A percentile compares a stretch with the other conserved stretches of the same genome.
phyloP scores from a whole-genome alignment of 2,113 vertebrate species.

The Xenopus borealis region DNA sequence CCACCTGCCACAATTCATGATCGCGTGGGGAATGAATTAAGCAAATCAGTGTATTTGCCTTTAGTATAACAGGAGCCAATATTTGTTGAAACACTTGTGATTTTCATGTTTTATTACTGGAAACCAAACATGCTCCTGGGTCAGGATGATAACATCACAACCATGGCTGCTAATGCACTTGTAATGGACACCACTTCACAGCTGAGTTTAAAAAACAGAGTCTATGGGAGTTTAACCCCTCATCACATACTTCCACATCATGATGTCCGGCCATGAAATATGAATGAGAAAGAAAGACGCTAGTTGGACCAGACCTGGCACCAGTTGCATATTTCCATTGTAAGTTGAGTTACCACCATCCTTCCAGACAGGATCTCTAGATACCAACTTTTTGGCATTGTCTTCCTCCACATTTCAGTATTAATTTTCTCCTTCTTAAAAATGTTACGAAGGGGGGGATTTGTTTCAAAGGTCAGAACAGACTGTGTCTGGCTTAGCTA shows the following conservation, averaged over 20 bases:
- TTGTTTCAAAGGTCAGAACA: conserved; percentile 7
- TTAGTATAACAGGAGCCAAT: too few species aligned
- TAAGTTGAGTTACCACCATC: conserved; percentile 5
- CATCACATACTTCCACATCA: background rate
- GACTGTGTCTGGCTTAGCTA: conserved; percentile 2
- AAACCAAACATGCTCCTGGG: conserved; percentile 12
- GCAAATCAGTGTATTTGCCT: background rate
- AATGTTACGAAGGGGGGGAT: background rate
- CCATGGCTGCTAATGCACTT: conserved; percentile 7
- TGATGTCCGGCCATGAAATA: too few species aligned
- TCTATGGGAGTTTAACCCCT: background rate
- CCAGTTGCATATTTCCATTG: background rate
- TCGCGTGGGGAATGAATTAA: background rate
- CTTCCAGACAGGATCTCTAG: conserved; percentile 2
- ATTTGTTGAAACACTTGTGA: too few species aligned
- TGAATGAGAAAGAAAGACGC: background rate
- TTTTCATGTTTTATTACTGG: background rate
- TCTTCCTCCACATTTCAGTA: background rate
- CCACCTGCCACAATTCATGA: conserved; percentile 3
- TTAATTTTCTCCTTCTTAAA: background rate
- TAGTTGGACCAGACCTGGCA: conserved; percentile 1
- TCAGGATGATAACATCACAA: conserved; percentile 17
- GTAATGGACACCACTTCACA: background rate
- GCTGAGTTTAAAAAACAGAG: too few species aligned
- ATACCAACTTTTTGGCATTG: conserved; percentile 20